Percentiles rank a stretch among this genome's conserved stretches.
Conservation (phyloP, 2,797 vertebrate species). For the Psittacula echo region DNA sequence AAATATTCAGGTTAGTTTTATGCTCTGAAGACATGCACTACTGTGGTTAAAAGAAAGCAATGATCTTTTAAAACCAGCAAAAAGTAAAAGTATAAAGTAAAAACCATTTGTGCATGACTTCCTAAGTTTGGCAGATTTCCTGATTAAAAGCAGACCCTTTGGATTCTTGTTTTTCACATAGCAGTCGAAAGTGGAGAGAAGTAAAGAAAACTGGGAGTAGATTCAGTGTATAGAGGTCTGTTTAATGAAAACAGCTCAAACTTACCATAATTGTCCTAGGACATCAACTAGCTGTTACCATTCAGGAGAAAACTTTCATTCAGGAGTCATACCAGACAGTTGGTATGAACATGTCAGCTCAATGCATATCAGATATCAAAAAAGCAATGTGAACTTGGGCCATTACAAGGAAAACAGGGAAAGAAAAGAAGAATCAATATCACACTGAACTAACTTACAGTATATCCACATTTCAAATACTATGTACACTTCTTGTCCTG, state of each 20-base stretch:
- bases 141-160: background rate
- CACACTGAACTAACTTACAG: background rate
- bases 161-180: background rate
- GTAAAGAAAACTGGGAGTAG: background rate
- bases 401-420: background rate
- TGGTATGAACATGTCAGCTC: background rate
- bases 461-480: background rate
- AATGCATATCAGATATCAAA: background rate
- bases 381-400: background rate
- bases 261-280: background rate
- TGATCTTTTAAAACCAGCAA: background rate
- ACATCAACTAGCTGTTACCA: background rate
- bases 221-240: background rate
- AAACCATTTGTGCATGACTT: background rate
- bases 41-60: background rate
- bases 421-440: background rate
- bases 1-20: background rate
- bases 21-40: background rate
- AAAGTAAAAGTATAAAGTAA: background rate
- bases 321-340: background rate
- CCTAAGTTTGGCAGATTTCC: background rate
- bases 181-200: background rate
- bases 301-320: background rate
- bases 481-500: background rate
- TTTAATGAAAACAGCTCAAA: background rate